Evolutionary conservation across 2,888 invertebrate genomes (phyloP), one percentile per base, ranked within the genome.

Genomic region (Phania funesta): DNA sequence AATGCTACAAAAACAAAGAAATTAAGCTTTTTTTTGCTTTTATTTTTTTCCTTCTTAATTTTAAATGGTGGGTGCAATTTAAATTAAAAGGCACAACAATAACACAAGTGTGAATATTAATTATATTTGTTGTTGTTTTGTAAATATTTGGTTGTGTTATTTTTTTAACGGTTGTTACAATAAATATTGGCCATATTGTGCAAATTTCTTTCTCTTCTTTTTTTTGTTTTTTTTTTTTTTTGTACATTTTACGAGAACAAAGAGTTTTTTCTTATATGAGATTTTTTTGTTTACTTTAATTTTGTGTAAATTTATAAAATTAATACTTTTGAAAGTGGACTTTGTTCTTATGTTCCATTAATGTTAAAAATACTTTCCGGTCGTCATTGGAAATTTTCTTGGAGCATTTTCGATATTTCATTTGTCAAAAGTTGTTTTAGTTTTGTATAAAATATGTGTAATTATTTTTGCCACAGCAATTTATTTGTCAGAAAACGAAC

Each of bases 121-220:
- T 50, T 20, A 52, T 54, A n/a, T 58, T 56, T 56, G 32, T 50
- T 60, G 48, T 48, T 71, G 35, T 24, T 58, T 71, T 58, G 24
- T 60, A 71, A 60, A 60, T 58, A 71, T 60, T 58, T 58, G 24
- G 7, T 58, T 38, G 16, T 52, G 0, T 44, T 46, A 20, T 41
- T 16, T 24, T 46, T 41, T 54, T 56, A 44, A 46, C 20, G 22
- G 32, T 16, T 46, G 56, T 46, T 35, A n/a, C n/a, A n/a, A 56
- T 70, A 71, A 60, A 58, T 58, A 26, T 71, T 71, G 70, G 7
- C 35, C 58, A 48, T 71, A 56, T 60, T 60, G 70, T 58, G 24
- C 48, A 48, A 60, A 54, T 9, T 70, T 41, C 18, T 41, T 44
- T 41, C 13, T 24, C 16, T 32, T 67, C 26, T 26, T 18, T 7